Base-by-base conservation (phyloP, 2,797 vertebrate species). In the Eulemur rubriventer region DNA sequence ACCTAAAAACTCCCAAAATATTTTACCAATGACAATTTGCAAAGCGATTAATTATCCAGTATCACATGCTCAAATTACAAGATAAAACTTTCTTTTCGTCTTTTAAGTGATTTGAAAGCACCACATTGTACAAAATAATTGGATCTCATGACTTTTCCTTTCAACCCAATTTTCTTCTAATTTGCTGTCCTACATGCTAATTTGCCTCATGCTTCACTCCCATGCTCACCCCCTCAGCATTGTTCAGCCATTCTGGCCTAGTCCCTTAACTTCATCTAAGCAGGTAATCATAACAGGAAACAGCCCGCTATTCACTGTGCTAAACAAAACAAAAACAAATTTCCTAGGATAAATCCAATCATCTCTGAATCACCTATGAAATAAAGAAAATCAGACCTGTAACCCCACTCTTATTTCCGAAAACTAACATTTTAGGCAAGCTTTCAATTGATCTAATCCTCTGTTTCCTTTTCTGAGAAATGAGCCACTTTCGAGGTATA, bases 61-160 rank as follows among this genome's bases (percentile, higher is more conserved):
- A 79, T 57, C 43, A 52, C 28, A 92, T 70, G 65, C 28, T 88
- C 9, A 33, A 10, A 80, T 76, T 96, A 65, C 2, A 84, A 82
- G n/a, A 84, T 65, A 73, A 57, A 94, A 89, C 12, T n/a, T 59
- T 59, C 52, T 43, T n/a, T 69, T 55, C 12, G 82, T 85, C 76
- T 93, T 94, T 67, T 79, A 33, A 90, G 61, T 50, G 61, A 95
- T 67, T 10, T 84, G 63, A 94, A 96, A 89, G 52, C 35, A 89
- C 75, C 22, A 87, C 67, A 80, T 91, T 89, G 76, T 88, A 92
- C 28, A 83, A 82, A 55, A 61, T 80, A 78, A 89, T 48, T 94
- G 83, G 12, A 80, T 65, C 91, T 78, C 87, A 30, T 78, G 75
- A 67, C 80, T 73, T 89, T 38, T 72, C 61, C 55, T 52, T 86